Conservation (phyloP, 2,797 vertebrate genomes). For the Takifugu ocellatus region DNA sequence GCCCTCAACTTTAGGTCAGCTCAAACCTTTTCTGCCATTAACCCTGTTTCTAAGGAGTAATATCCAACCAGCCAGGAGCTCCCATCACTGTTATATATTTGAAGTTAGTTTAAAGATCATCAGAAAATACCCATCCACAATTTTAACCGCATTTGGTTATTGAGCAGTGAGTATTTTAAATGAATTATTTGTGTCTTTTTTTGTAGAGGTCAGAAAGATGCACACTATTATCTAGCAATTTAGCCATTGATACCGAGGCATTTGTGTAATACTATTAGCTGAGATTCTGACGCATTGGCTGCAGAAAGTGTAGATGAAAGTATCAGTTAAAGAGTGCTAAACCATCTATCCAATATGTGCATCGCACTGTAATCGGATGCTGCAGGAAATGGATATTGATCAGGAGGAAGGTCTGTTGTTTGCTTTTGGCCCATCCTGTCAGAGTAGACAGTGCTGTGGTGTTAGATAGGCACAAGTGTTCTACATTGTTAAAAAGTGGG, state of each 20-base stretch:
- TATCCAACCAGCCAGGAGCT: no score
- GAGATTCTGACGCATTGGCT: conserved; percentile 46
- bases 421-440: conserved; percentile 42
- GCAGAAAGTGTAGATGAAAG: conserved; percentile 70
- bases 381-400: conserved; percentile 78
- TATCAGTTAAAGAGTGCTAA: conserved; percentile 76
- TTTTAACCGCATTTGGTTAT: conserved; percentile 34
- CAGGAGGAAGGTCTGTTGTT: conserved; percentile 62
- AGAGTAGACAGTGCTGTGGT: conserved; percentile 32
- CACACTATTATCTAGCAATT: conserved; percentile 35
- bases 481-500: conserved; percentile 6
- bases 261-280: conserved; percentile 75
- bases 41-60: no score
- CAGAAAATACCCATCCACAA: conserved; percentile 12
- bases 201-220: conserved; percentile 34
- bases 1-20: conserved; percentile 89
- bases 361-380: conserved; percentile 75
- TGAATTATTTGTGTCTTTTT: conserved; percentile 29
- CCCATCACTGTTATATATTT: conserved; percentile 17
- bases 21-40: neutral
- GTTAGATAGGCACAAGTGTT: conserved; percentile 30
- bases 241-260: conserved; percentile 52
- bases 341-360: conserved; percentile 75
- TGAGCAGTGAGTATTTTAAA: conserved; percentile 54
- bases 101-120: conserved; percentile 30